Evolutionary conservation across 1,140 invertebrate species (phyloP).

Genomic region (Chironomus striatipennis): DNA sequence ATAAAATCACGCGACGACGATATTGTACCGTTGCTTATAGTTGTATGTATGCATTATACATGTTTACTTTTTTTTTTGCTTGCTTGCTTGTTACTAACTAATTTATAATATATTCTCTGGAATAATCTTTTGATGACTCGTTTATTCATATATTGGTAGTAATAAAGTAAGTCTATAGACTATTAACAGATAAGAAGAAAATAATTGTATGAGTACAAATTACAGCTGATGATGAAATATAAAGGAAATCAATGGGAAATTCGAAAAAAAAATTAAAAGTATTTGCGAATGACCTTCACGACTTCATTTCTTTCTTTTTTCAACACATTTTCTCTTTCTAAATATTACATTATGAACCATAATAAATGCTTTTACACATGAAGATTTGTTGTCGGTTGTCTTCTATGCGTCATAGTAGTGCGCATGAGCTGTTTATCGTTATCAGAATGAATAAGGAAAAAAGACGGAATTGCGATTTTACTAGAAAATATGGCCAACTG

Average conservation of each 20-base stretch:
- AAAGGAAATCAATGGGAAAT: background rate
- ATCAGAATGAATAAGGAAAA: background rate
- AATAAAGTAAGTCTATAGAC: no score
- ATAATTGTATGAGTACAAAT: no score
- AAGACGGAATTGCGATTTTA: no score
- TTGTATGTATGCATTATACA: background rate
- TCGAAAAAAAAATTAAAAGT: background rate
- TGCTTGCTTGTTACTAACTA: background rate
- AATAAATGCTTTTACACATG: background rate
- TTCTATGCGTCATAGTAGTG: background rate
- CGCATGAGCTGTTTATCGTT: background rate
- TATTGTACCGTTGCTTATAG: background rate
- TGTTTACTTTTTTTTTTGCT: background rate
- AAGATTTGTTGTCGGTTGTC: background rate
- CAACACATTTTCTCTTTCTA: background rate
- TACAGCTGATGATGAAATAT: background rate
- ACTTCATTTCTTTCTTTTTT: background rate
- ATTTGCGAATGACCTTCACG: conserved; percentile 1
- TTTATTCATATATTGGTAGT: background rate
- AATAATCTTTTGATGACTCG: background rate
- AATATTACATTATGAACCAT: background rate
- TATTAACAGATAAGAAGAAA: background rate
- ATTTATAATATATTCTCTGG: no score
- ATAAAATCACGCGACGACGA: conserved; percentile 6
- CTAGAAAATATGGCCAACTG: no score